Conservation (phyloP, 1,140 invertebrate species). For the Drosophila sechellia region DNA sequence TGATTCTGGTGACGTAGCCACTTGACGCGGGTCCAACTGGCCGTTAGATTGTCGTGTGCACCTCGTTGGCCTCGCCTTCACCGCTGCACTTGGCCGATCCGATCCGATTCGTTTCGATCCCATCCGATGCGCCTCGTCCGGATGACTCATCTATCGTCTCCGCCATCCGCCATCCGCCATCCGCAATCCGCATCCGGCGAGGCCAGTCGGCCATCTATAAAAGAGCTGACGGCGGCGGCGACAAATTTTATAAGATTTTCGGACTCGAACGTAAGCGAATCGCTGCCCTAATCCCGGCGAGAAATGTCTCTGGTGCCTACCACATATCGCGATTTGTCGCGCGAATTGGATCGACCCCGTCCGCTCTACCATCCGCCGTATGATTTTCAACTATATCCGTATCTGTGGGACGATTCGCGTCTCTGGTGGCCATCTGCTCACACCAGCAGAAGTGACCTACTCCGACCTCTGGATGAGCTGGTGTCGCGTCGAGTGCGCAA, state of each 20-base stretch:
- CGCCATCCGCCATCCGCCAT: conserved; percentile 32
- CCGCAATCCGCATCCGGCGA: conserved; percentile 54
- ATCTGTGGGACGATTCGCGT: conserved; percentile 77
- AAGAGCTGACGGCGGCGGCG: conserved; percentile 52
- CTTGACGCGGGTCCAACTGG: conserved; percentile 51
- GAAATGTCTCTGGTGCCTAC: conserved; percentile 75
- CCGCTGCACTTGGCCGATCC: conserved; percentile 45
- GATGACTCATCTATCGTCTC: conserved; percentile 63
- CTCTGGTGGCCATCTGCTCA: conserved; percentile 60
- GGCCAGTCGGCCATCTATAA: conserved; percentile 61
- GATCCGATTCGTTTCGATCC: conserved; percentile 45
- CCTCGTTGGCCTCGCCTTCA: conserved; percentile 55
- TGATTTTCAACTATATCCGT: conserved; percentile 75
- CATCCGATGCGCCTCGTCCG: conserved; percentile 56
- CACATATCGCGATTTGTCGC: conserved; percentile 72
- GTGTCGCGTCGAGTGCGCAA: conserved; percentile 74
- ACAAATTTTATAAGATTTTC: conserved; percentile 66
- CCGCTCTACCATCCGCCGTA: conserved; percentile 67
- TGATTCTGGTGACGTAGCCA: conserved; percentile 38
- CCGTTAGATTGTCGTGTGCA: conserved; percentile 22
- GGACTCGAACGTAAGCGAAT: conserved; percentile 43
- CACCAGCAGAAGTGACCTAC: conserved; percentile 34
- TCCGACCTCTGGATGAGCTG: conserved; percentile 75
- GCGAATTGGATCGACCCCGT: conserved; percentile 69
- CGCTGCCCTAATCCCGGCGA: conserved; percentile 34